Percentiles rank a stretch among this genome's conserved stretches.
phyloP scores from a whole-genome alignment of 1,140 invertebrate species.

The Teleogryllus occipitalis region DNA sequence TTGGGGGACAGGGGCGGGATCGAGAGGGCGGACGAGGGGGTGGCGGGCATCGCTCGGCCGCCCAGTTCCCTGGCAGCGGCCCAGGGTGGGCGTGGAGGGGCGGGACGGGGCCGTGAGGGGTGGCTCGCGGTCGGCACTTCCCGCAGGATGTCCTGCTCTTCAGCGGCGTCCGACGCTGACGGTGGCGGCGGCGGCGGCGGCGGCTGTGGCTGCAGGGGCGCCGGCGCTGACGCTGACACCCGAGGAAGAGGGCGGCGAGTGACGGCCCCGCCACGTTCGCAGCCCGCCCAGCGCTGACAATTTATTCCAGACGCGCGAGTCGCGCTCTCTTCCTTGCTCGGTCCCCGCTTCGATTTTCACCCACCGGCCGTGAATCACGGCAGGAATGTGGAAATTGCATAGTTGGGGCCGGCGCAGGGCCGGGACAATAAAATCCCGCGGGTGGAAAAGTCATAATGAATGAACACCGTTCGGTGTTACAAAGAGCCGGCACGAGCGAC shows the following conservation, averaged over 20 bases:
- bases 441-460: conserved; percentile 18
- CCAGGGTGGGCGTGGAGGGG: background rate
- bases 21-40: no score
- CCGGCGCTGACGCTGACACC: background rate
- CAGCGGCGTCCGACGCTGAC: background rate
- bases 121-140: background rate
- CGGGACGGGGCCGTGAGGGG: background rate
- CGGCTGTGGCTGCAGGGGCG: no score
- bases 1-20: background rate
- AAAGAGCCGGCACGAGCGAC: background rate
- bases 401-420: conserved; percentile 9
- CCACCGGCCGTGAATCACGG: conserved; percentile 18
- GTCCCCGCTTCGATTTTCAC: conserved; percentile 10
- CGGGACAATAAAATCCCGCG: conserved; percentile 19
- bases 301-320: conserved; percentile 15
- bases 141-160: background rate
- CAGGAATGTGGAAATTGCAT: conserved; percentile 20
- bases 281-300: background rate
- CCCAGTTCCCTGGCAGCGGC: background rate
- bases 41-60: no score
- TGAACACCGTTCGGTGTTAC: conserved; percentile 14
- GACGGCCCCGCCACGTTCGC: no score
- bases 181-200: no score
- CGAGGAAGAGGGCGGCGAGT: no score
- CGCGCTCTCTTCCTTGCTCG: conserved; percentile 8